phyloP scores from a whole-genome alignment of 2,113 vertebrate species.

The Hoplias malabaricus region DNA sequence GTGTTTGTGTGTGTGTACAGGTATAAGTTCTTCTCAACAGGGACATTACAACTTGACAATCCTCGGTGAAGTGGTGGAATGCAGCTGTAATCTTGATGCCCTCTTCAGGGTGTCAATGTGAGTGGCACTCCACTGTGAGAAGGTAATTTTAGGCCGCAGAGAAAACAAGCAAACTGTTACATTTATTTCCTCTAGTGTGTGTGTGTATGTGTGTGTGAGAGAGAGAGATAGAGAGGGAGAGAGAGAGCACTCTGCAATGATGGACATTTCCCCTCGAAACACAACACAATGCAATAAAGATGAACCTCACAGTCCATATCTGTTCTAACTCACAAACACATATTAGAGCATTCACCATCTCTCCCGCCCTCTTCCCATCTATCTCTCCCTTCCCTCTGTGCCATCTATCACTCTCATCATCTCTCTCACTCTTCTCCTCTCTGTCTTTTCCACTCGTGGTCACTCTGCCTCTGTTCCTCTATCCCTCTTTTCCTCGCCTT shows the following conservation, averaged over 20 bases:
- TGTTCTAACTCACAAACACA: conserved; percentile 38
- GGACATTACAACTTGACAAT: neutral
- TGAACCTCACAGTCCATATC: conserved; percentile 43
- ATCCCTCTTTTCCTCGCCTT: neutral
- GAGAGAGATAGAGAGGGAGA: neutral
- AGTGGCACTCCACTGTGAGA: neutral
- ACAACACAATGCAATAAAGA: conserved; percentile 48
- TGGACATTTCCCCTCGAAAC: conserved; percentile 30
- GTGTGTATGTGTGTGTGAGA: neutral
- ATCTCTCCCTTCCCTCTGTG: neutral
- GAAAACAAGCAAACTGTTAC: conserved; percentile 44
- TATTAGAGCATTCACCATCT: conserved; percentile 5
- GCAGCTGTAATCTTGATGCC: neutral
- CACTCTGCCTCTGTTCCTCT: neutral
- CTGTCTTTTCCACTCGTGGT: conserved; percentile 14
- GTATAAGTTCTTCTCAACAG: conserved; percentile 16
- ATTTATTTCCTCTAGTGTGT: conserved; percentile 23
- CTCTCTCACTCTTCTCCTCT: neutral
- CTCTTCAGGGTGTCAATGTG: conserved; percentile 8
- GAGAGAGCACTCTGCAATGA: conserved; percentile 33
- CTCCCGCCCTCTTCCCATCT: neutral
- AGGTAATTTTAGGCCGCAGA: conserved; percentile 20
- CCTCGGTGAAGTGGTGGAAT: neutral
- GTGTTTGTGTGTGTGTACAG: conserved; percentile 11
- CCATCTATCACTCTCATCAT: neutral